Evolutionary conservation across 2,888 invertebrate species (phyloP).

Genomic region (Eledone cirrhosa): DNA sequence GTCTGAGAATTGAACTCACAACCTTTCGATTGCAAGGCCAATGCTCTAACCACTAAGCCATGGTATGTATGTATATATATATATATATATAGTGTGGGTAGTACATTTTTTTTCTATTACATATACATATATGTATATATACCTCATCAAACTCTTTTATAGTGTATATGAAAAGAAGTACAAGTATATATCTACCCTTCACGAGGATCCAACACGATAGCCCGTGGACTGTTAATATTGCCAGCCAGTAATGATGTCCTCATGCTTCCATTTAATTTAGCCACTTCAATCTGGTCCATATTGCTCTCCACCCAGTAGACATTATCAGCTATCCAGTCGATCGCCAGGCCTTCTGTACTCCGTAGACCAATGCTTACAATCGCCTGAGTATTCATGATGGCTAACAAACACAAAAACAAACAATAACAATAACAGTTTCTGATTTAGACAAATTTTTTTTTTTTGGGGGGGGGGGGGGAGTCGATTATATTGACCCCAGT

Average conservation of each 20-base stretch:
- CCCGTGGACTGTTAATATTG: constrained; percentile 83
- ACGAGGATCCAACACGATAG: constrained; percentile 86
- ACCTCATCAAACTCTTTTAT: too few species aligned
- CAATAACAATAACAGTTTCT: neutral
- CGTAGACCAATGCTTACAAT: constrained; percentile 85
- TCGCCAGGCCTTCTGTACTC: constrained; percentile 79
- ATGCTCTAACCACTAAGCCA: too few species aligned
- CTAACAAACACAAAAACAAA: constrained; percentile 43
- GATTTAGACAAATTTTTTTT: too few species aligned
- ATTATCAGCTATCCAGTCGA: constrained; percentile 68
- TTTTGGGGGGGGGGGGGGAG: too few species aligned
- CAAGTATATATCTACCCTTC: constrained; percentile 75
- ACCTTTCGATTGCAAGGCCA: too few species aligned
- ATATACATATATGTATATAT: too few species aligned
- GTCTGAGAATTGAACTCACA: too few species aligned
- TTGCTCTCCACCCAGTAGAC: constrained; percentile 70
- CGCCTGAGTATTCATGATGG: constrained; percentile 77
- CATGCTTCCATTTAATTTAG: constrained; percentile 70
- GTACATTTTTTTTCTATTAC: too few species aligned
- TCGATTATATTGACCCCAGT: too few species aligned
- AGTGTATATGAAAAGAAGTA: too few species aligned
- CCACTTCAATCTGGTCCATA: constrained; percentile 68
- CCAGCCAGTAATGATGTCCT: constrained; percentile 84
- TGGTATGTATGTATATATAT: too few species aligned
- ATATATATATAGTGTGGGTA: too few species aligned